Percentiles rank a stretch among this genome's conserved stretches.
Evolutionary conservation across 2,888 invertebrate genomes (phyloP).

Genomic region (Watsonalla binaria): DNA sequence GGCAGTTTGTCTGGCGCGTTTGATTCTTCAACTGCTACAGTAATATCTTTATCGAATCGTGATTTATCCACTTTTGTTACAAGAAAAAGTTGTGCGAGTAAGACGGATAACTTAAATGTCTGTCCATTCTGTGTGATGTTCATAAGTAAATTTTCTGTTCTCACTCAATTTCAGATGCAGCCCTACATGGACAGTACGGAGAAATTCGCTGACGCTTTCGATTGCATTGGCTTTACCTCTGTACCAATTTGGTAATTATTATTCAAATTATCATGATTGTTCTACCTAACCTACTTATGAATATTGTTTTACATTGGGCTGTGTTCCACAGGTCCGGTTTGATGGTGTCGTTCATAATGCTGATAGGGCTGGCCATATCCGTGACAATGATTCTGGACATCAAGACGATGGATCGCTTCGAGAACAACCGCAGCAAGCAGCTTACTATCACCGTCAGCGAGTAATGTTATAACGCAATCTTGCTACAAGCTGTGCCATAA

Average conservation of each 20-base stretch:
- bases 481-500: too few species aligned
- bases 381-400: conserved; percentile 94
- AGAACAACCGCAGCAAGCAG: conserved; percentile 96
- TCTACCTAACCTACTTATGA: not conserved
- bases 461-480: conserved; percentile 40
- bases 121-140: too few species aligned
- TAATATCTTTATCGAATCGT: too few species aligned
- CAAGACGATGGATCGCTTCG: conserved; percentile 97
- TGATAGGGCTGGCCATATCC: conserved; percentile 87
- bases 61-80: too few species aligned
- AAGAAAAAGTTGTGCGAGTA: too few species aligned
- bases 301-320: conserved; percentile 3
- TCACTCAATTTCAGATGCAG: conserved; percentile 64
- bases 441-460: conserved; percentile 89
- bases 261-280: not conserved
- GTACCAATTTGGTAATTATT: conserved; percentile 87
- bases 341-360: conserved; percentile 86
- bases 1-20: too few species aligned
- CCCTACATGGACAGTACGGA: conserved; percentile 70
- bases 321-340: conserved; percentile 82
- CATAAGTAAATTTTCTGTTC: not conserved
- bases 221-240: conserved; percentile 94
- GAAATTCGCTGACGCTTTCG: conserved; percentile 86
- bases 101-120: too few species aligned
- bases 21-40: too few species aligned